Evolutionary conservation across 2,888 invertebrate genomes (phyloP), one percentile per base, ranked within the genome.

Genomic region (Caenorhabditis angaria): DNA sequence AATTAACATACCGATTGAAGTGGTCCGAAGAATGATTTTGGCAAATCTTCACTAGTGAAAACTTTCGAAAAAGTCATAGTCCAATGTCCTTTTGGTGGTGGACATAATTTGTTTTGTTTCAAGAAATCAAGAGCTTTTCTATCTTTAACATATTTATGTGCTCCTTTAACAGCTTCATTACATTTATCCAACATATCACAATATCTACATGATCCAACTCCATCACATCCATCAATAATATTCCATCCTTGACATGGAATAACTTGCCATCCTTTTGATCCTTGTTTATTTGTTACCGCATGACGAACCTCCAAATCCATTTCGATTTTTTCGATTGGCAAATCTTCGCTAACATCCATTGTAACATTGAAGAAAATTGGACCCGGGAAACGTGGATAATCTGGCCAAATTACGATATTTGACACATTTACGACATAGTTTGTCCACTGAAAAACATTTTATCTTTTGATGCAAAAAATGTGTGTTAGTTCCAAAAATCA

Each of bases 211-310:
- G 87, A 87, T 57, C 87, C 87, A 22, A 88, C 86, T 59, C 87
- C 87, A 56, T 87, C 87, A 65, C 87, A 87, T 53, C 87, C 87
- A 62, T 86, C 85, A 27, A 85, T 70, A 55, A 88, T 82, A 70
- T 87, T 87, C 87, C 87, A 87, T 48, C 87, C 87, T 65, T 87
- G 85, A 60, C 87, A 87, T 8, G 87, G 87, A 60, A 87, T 88
- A 20, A 85, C 85, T 66, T 87, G 86, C 87, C 87, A 87, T 35
- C 85, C 86, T 66, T 85, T 86, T 35, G 81, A 77, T 57, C 85
- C 86, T 56, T 82, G 82, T 62, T 83, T 83, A 51, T 83, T 82
- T 10, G 83, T 85, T 5, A 87, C 87, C 2, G 85, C 85, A 70
- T 87, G 87, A 18, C 87, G 81, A 14, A 85, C 86, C 70, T 87